These are phyloP conservation scores for Pithys albifrons DNA, from an alignment of 2,113 vertebrate genomes.

Conservation along the genomic window DNA sequence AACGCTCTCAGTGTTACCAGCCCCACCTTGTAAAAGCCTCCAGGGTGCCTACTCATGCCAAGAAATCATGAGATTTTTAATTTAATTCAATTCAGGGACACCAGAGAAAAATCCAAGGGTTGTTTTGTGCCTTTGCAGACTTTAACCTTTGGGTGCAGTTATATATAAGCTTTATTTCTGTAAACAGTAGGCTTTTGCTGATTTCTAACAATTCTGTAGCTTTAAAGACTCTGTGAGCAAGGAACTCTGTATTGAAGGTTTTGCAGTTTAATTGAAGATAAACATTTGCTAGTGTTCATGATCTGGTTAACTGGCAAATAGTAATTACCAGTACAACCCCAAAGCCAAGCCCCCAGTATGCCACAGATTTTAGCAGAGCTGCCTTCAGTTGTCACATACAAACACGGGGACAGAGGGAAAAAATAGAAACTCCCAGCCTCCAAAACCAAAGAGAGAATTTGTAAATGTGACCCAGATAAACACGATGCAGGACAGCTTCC, in stretches of 20 bases:
- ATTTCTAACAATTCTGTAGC: neutral
- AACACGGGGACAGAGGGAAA: neutral
- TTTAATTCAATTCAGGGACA: neutral
- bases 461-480: constrained; percentile 48
- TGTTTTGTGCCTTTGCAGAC: neutral
- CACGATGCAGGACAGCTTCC: neutral
- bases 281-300: neutral
- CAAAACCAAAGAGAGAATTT: neutral
- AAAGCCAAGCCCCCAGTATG: rapidly evolving
- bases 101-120: neutral
- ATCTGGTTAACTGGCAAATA: neutral
- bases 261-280: neutral
- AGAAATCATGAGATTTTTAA: neutral
- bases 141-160: neutral
- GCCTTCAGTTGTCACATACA: neutral
- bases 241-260: neutral
- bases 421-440: constrained; percentile 12
- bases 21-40: neutral
- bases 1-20: neutral
- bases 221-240: neutral
- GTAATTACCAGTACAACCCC: neutral
- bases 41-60: neutral
- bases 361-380: neutral
- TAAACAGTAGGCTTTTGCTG: neutral
- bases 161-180: neutral